Conservation (phyloP, 2,797 vertebrate genomes). For the Pelochelys cantorii region DNA sequence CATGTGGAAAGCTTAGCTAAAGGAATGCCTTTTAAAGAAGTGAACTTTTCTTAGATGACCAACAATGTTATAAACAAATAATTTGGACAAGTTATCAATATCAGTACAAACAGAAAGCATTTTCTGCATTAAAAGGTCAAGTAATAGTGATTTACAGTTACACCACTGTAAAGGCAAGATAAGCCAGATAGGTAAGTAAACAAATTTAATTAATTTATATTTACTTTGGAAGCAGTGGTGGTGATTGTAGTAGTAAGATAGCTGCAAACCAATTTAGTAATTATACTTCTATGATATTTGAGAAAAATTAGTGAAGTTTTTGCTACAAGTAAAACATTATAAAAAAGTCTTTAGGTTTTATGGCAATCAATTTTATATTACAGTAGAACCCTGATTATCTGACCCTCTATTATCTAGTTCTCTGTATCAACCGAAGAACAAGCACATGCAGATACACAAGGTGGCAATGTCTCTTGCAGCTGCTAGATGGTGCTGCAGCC, state of each 20-base stretch:
- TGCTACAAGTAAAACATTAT: not conserved
- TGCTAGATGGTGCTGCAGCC: not conserved
- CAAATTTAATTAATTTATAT: not conserved
- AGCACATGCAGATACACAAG: not conserved
- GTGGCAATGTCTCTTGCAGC: not conserved
- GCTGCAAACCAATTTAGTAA: not conserved
- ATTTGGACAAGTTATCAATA: not conserved
- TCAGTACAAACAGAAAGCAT: not conserved
- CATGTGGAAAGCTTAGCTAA: not conserved
- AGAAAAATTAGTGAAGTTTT: not conserved
- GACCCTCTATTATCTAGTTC: not conserved
- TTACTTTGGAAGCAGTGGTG: not conserved
- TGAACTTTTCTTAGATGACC: not conserved
- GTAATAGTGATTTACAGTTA: not conserved
- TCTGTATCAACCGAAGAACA: not conserved
- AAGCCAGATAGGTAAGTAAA: not conserved
- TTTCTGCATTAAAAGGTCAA: not conserved
- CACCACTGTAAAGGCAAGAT: not conserved
- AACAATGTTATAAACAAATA: not conserved
- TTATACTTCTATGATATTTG: not conserved
- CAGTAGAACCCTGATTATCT: not conserved
- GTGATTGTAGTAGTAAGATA: not conserved
- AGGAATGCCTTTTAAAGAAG: not conserved
- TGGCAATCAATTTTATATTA: not conserved
- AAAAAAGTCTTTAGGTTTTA: not conserved